Conservation (phyloP, 2,113 vertebrate species). For the Engystomops pustulosus region DNA sequence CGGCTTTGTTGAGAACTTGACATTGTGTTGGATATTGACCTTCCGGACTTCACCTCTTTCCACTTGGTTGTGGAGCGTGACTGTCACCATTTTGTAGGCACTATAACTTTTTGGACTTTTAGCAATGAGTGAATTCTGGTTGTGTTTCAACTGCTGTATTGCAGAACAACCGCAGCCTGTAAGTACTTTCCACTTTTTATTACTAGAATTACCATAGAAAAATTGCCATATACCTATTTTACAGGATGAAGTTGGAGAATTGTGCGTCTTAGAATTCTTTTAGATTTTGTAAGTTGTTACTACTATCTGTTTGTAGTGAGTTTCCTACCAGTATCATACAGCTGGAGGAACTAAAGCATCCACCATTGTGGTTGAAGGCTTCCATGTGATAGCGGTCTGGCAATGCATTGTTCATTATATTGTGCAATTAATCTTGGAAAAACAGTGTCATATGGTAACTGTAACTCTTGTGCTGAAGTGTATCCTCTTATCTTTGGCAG, state of each 20-base stretch:
- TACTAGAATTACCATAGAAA: neutral
- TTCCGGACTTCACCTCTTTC: neutral
- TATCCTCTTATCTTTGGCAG: neutral
- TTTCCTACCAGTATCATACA: neutral
- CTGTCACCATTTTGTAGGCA: slow-evolving; percentile 5
- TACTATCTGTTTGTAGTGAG: neutral
- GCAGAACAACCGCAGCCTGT: slow-evolving; percentile 89
- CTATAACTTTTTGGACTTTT: slow-evolving; percentile 66
- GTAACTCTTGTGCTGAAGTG: neutral
- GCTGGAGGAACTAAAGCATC: neutral
- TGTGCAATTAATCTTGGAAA: neutral
- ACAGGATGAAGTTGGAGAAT: neutral
- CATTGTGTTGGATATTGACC: neutral
- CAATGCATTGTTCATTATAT: neutral
- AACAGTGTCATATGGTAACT: neutral
- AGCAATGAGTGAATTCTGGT: slow-evolving; percentile 89
- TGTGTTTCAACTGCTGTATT: slow-evolving; percentile 94
- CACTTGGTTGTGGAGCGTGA: neutral
- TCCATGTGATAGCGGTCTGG: slow-evolving; percentile 4
- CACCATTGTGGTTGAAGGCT: neutral
- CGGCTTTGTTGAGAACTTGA: slow-evolving; percentile 18
- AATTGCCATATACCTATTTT: neutral
- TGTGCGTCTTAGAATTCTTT: neutral
- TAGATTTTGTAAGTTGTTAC: neutral
- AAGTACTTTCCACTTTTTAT: slow-evolving; percentile 67